A percentile compares a stretch with the other conserved stretches of the same genome.
Conservation (phyloP, 2,113 vertebrate genomes). For the Tinamus guttatus region DNA sequence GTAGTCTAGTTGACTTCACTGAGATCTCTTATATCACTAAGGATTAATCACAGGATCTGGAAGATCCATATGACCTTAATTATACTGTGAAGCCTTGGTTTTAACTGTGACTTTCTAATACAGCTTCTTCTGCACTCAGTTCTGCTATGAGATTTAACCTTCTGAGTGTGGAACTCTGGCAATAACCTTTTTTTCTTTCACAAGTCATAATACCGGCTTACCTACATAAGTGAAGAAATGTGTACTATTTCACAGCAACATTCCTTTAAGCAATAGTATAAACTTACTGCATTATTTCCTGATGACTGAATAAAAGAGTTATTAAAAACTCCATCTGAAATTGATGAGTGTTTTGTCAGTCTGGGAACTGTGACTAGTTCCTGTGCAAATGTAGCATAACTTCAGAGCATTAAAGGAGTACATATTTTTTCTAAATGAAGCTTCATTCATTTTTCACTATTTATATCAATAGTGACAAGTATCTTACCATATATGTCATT, state of each 20-base stretch:
- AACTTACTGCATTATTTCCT: background rate
- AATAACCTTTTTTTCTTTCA: background rate
- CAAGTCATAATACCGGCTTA: background rate
- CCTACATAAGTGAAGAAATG: background rate
- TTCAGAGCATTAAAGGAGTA: background rate
- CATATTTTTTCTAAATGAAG: background rate
- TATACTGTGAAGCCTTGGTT: background rate
- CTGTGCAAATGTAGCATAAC: background rate
- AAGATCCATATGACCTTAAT: background rate
- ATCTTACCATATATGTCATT: background rate
- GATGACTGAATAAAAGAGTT: background rate
- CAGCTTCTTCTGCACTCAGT: background rate
- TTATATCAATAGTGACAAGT: background rate
- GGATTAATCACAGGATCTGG: background rate
- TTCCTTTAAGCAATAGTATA: background rate
- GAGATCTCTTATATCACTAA: background rate
- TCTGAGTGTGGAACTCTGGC: background rate
- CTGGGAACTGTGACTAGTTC: constrained; percentile 1
- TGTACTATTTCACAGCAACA: background rate
- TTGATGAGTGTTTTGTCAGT: background rate
- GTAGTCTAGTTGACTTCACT: background rate
- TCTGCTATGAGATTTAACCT: background rate
- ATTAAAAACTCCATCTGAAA: background rate
- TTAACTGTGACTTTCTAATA: background rate
- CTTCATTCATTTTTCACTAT: background rate